Conservation (phyloP, 1,140 invertebrate genomes). For the Leptinotarsa undecemlineata region DNA sequence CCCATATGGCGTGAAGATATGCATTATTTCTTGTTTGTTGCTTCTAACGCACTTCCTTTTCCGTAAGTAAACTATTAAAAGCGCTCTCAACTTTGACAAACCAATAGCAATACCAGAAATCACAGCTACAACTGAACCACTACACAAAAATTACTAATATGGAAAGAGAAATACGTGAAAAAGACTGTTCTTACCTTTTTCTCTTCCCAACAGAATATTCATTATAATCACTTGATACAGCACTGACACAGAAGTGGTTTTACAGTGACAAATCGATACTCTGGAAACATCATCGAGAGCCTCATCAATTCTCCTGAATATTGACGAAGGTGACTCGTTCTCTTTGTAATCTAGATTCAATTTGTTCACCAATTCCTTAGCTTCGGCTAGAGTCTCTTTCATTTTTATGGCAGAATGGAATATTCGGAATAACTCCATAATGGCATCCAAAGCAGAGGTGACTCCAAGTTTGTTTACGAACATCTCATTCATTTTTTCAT, state of each 20-base stretch:
- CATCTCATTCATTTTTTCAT: slow-evolving; percentile 58
- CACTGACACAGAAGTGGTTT: slow-evolving; percentile 56
- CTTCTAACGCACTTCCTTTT: no score
- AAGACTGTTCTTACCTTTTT: slow-evolving; percentile 49
- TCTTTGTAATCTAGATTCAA: slow-evolving; percentile 41
- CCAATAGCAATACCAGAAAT: no score
- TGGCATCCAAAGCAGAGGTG: neutral
- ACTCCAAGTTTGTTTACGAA: slow-evolving; percentile 56
- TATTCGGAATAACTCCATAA: neutral
- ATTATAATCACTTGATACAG: slow-evolving; percentile 63
- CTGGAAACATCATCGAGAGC: slow-evolving; percentile 40
- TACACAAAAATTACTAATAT: no score
- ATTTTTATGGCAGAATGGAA: neutral
- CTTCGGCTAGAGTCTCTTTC: slow-evolving; percentile 13
- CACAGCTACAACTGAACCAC: no score
- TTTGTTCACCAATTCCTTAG: slow-evolving; percentile 20
- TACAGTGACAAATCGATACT: slow-evolving; percentile 51
- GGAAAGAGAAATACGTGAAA: no score
- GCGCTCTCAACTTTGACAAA: no score
- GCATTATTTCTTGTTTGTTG: no score
- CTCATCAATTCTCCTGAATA: slow-evolving; percentile 54
- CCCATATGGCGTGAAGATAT: no score
- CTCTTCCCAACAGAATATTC: slow-evolving; percentile 58
- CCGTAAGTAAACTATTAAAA: no score
- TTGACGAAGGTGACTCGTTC: slow-evolving; percentile 38